Evolutionary conservation across 2,888 invertebrate species (phyloP).

Genomic region (Escarpia spicata): DNA sequence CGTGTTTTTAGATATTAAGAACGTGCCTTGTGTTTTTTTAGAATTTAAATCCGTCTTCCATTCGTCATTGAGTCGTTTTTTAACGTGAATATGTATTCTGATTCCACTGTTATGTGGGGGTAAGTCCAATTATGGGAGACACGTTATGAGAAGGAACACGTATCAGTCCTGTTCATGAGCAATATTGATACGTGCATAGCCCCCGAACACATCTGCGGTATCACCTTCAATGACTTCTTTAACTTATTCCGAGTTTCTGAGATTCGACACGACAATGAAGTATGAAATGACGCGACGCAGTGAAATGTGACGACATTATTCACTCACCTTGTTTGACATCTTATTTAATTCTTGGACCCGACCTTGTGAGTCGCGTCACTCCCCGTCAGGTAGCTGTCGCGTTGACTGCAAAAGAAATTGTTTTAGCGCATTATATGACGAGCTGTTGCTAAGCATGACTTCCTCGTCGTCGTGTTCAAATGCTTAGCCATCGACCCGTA

Average conservation of each 20-base stretch:
- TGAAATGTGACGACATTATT: not conserved
- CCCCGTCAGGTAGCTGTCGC: not conserved
- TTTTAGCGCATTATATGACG: not conserved
- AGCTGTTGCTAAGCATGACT: not conserved
- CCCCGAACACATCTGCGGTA: not conserved
- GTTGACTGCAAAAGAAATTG: not conserved
- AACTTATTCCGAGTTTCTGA: not conserved
- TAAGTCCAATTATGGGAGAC: no score
- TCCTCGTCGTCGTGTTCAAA: not conserved
- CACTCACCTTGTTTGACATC: not conserved
- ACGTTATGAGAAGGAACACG: not conserved
- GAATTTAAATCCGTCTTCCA: no score
- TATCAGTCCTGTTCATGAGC: not conserved
- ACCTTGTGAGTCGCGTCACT: not conserved
- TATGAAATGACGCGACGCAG: not conserved
- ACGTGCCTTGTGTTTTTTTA: no score
- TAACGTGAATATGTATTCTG: no score
- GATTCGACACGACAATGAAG: not conserved
- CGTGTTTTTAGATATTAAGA: no score
- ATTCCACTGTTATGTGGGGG: no score
- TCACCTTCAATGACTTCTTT: not conserved
- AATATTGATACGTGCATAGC: not conserved
- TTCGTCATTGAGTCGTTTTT: no score
- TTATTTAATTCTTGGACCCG: not conserved
- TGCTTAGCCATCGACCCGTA: not conserved